Percentiles rank a stretch among this genome's conserved stretches.
phyloP scores from a whole-genome alignment of 2,888 invertebrate species.

The Melikaiella ostensackeni region DNA sequence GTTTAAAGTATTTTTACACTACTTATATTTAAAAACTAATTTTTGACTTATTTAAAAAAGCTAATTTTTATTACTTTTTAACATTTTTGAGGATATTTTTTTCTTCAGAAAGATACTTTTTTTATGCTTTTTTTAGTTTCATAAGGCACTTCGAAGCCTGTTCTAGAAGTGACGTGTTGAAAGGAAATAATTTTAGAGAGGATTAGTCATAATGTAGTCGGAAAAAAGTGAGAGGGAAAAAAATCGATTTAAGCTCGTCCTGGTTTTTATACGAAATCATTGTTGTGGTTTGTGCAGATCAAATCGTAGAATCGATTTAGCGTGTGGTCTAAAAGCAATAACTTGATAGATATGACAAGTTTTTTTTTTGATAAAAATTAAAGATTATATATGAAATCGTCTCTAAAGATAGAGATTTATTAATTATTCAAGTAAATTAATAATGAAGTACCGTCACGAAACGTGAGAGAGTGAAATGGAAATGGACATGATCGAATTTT shows the following conservation, averaged over 20 bases:
- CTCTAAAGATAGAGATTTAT: not conserved
- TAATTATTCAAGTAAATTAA: not conserved
- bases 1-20: too few relatives aligned
- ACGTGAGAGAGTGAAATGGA: too few relatives aligned
- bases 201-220: conserved; percentile 14
- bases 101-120: too few relatives aligned
- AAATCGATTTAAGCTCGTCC: conserved; percentile 27
- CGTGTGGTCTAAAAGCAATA: not conserved
- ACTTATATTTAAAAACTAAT: too few relatives aligned
- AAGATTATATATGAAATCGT: not conserved
- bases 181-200: not conserved
- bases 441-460: too few relatives aligned
- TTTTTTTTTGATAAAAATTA: not conserved
- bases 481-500: too few relatives aligned
- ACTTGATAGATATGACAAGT: not conserved
- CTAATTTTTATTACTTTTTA: too few relatives aligned
- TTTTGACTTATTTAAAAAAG: too few relatives aligned
- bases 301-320: not conserved
- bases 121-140: too few relatives aligned
- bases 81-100: too few relatives aligned
- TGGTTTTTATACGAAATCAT: conserved; percentile 3
- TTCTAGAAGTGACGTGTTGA: not conserved
- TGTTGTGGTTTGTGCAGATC: not conserved
- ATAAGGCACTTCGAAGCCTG: too few relatives aligned
- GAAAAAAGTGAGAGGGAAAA: not conserved